Evolutionary conservation across 2,113 vertebrate genomes (phyloP).

Genomic region (Malurus alboscapulatus): DNA sequence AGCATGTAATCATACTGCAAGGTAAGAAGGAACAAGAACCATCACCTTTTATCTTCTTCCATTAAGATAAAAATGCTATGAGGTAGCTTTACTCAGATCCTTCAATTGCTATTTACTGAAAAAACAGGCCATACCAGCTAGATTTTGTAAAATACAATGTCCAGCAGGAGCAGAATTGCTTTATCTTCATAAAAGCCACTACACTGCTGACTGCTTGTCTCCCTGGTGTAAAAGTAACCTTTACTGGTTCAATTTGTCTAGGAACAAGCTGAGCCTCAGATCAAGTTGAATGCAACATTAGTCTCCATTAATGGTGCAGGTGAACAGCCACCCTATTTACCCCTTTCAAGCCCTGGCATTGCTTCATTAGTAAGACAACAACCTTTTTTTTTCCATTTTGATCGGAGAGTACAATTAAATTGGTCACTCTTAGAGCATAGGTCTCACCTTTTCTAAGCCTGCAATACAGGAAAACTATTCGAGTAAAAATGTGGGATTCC

Average conservation of each 20-base stretch:
- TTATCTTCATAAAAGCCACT: neutral
- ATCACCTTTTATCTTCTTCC: neutral
- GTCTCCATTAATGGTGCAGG: neutral
- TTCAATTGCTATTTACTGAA: neutral
- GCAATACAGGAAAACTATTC: neutral
- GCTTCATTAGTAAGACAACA: neutral
- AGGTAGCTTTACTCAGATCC: neutral
- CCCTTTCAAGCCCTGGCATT: neutral
- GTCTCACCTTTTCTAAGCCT: neutral
- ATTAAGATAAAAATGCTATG: neutral
- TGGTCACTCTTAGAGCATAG: neutral
- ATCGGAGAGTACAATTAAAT: neutral
- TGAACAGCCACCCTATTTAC: neutral
- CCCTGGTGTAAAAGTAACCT: neutral
- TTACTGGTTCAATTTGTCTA: neutral
- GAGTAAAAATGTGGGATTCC: neutral
- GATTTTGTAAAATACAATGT: neutral
- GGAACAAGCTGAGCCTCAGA: neutral
- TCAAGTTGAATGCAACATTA: neutral
- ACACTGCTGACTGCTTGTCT: neutral
- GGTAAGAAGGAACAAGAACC: neutral
- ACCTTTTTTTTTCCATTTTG: neutral
- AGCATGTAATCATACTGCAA: neutral
- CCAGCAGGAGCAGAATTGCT: accelerated
- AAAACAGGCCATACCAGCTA: neutral